Evolutionary conservation across 2,113 vertebrate genomes (phyloP).

Genomic region (Gallinago undulata): DNA sequence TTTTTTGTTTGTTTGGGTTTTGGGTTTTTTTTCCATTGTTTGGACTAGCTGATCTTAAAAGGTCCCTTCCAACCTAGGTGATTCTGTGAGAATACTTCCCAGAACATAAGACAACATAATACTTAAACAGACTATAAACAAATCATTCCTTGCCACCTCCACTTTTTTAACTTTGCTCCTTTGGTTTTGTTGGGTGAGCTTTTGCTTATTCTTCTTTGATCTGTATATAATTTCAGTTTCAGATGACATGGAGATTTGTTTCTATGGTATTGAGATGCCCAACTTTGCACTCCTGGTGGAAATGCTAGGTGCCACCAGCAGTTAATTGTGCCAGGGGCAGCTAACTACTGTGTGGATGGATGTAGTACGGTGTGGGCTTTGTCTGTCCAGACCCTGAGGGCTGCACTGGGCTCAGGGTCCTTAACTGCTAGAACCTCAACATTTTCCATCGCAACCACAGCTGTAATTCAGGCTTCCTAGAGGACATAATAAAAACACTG

Average conservation of each 20-base stretch:
- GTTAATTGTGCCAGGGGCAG: background rate
- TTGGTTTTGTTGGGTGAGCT: background rate
- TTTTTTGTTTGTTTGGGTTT: too few species aligned
- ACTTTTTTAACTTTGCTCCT: background rate
- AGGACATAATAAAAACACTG: background rate
- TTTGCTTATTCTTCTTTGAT: background rate
- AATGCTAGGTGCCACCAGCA: background rate
- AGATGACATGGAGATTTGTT: background rate
- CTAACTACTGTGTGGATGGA: background rate
- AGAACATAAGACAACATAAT: background rate
- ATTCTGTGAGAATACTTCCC: background rate
- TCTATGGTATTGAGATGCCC: background rate
- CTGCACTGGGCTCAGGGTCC: background rate
- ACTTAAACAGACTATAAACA: background rate
- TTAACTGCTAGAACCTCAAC: background rate
- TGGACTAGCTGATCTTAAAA: too few species aligned
- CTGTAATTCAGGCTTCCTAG: background rate
- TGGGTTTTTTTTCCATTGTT: too few species aligned
- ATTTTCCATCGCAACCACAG: background rate
- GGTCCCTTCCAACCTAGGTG: too few species aligned
- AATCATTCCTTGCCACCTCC: background rate
- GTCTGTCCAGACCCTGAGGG: background rate
- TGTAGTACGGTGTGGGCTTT: background rate
- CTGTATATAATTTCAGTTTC: background rate
- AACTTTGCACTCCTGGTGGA: background rate